phyloP scores from a whole-genome alignment of 2,888 invertebrate genomes.

The Teleogryllus oceanicus region DNA sequence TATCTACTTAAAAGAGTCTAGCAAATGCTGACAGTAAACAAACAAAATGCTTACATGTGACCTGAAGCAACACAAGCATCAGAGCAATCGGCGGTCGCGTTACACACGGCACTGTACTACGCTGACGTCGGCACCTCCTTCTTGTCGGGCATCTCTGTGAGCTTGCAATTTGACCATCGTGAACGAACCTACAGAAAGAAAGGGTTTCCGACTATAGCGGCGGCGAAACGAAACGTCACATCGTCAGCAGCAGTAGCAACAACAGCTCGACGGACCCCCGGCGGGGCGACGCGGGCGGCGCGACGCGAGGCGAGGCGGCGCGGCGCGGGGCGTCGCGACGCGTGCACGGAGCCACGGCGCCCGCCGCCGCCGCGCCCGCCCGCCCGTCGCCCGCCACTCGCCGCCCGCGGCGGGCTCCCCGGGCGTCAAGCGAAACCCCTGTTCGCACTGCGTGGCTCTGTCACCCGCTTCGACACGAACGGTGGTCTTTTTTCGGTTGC shows the following conservation, averaged over 20 bases:
- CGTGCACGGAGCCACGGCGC: neutral
- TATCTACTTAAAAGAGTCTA: slow-evolving; percentile 18
- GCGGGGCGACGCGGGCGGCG: neutral
- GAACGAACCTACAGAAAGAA: slow-evolving; percentile 18
- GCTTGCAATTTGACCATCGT: neutral
- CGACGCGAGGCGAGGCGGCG: neutral
- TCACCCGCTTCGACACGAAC: too few relatives aligned
- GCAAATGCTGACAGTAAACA: slow-evolving; percentile 18
- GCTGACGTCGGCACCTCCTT: slow-evolving; percentile 5
- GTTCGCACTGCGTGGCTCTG: too few relatives aligned
- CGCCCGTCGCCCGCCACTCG: neutral
- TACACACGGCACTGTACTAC: slow-evolving; percentile 18
- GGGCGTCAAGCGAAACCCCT: neutral
- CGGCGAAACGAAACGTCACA: too few relatives aligned
- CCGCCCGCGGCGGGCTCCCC: neutral
- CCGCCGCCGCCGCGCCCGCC: neutral
- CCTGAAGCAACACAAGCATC: slow-evolving; percentile 18
- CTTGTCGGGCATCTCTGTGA: neutral
- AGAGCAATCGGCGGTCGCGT: slow-evolving; percentile 7
- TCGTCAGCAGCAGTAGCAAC: too few relatives aligned
- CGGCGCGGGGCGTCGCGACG: neutral
- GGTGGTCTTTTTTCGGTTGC: too few relatives aligned
- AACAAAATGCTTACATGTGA: slow-evolving; percentile 12
- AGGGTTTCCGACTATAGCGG: neutral
- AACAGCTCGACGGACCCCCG: too few relatives aligned